Conservation (phyloP, 2,888 invertebrate genomes). For the Tipula lateralis region DNA sequence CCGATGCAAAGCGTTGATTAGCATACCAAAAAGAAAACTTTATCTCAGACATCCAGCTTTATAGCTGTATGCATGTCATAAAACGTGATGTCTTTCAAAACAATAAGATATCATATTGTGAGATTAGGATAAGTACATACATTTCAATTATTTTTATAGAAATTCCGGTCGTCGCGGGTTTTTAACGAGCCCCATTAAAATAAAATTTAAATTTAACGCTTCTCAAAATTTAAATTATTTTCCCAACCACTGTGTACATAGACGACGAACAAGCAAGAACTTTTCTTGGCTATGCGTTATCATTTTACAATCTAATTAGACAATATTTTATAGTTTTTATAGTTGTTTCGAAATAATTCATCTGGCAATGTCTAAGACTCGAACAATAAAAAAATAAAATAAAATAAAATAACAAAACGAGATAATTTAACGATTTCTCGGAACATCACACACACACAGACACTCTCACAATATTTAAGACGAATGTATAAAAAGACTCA, state of each 20-base stretch:
- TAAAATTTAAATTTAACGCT: background rate
- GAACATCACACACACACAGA: background rate
- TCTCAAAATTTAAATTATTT: background rate
- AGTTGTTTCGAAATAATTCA: background rate
- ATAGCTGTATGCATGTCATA: background rate
- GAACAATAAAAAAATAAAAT: background rate
- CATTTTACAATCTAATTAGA: slow-evolving; percentile 19
- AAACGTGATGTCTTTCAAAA: background rate
- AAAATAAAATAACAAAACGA: background rate
- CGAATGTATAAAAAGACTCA: background rate
- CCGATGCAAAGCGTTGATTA: background rate
- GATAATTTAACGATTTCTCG: background rate
- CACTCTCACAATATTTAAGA: background rate
- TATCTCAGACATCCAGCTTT: no score
- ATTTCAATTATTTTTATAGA: background rate
- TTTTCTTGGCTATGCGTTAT: background rate
- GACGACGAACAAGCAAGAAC: background rate
- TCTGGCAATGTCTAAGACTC: background rate
- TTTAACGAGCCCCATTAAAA: background rate
- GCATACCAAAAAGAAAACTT: background rate
- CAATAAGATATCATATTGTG: background rate
- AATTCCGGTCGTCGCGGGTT: background rate
- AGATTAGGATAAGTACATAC: background rate
- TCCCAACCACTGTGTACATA: background rate
- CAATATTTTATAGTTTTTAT: background rate